Conservation (phyloP, 1,140 invertebrate genomes). For the Campoletis sonorensis region DNA sequence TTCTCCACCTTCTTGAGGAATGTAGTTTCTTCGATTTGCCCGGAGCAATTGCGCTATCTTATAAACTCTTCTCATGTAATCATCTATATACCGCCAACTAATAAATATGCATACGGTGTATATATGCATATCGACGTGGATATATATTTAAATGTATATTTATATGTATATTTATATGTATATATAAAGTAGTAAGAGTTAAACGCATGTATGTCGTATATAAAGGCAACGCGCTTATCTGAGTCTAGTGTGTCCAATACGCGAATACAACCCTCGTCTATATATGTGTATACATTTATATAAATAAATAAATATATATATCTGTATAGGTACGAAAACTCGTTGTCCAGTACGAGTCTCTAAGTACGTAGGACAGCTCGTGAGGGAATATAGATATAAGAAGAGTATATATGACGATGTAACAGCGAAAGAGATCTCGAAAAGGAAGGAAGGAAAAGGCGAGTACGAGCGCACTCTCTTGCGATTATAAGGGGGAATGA, state of each 20-base stretch:
- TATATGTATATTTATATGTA: constrained; percentile 19
- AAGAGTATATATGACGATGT: constrained; percentile 7
- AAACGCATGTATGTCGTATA: not conserved
- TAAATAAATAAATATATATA: not conserved
- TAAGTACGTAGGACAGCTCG: not conserved
- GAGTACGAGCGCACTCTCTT: constrained; percentile 22
- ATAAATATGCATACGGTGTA: constrained; percentile 31
- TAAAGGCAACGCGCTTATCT: constrained; percentile 27
- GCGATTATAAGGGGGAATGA: constrained; percentile 52
- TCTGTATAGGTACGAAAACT: constrained; percentile 9
- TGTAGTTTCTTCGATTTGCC: constrained; percentile 59
- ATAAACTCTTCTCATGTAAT: constrained; percentile 39
- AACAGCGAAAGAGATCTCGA: constrained; percentile 69
- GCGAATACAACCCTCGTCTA: not conserved
- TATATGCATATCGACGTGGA: not conserved
- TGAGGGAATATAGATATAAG: not conserved
- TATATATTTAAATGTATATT: not conserved
- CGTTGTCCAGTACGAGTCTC: constrained; percentile 23
- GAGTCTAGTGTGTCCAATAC: not conserved
- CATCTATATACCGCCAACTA: constrained; percentile 21
- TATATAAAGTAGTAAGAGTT: not conserved
- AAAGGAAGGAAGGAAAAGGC: constrained; percentile 65
- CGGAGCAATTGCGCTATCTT: constrained; percentile 36
- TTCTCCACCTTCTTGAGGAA: constrained; percentile 56
- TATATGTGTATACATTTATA: constrained; percentile 41